phyloP scores from a whole-genome alignment of 2,888 invertebrate species.

The Polydrusus cervinus region DNA sequence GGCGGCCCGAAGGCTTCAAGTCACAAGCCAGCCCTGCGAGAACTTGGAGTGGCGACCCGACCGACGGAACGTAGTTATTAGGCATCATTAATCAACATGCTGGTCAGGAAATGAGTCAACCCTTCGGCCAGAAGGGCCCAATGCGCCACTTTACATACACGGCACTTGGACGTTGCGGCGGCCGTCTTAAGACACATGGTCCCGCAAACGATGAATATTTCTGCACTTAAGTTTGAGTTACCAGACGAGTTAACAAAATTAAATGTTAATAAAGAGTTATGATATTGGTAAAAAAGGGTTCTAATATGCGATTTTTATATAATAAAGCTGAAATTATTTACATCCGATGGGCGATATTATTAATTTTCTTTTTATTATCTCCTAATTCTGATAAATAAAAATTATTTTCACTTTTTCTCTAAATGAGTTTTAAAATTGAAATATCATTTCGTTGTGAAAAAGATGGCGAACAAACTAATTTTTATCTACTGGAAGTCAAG shows the following conservation, averaged over 20 bases:
- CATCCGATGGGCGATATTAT: too few relatives aligned
- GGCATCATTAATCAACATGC: constrained; percentile 72
- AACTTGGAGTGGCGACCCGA: constrained; percentile 46
- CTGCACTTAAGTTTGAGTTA: constrained; percentile 53
- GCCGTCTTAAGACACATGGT: constrained; percentile 66
- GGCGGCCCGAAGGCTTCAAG: constrained; percentile 41
- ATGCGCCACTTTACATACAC: constrained; percentile 67
- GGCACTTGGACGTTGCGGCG: constrained; percentile 63
- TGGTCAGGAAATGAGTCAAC: constrained; percentile 73
- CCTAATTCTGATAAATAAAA: too few relatives aligned
- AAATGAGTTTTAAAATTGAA: too few relatives aligned
- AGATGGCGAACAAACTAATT: too few relatives aligned
- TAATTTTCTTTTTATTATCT: too few relatives aligned
- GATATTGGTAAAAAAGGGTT: neutral
- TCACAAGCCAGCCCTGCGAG: constrained; percentile 55
- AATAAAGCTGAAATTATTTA: too few relatives aligned
- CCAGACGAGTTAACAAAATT: constrained; percentile 43
- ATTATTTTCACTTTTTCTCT: too few relatives aligned
- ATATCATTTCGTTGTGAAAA: too few relatives aligned
- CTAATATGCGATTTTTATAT: neutral
- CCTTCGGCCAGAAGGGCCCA: constrained; percentile 67
- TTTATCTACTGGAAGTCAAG: too few relatives aligned
- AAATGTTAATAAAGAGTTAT: neutral
- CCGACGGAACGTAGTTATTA: constrained; percentile 69
- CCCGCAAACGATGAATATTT: constrained; percentile 56